Conservation (phyloP, 1,140 invertebrate genomes). For the Scaptodrosophila lebanonensis region DNA sequence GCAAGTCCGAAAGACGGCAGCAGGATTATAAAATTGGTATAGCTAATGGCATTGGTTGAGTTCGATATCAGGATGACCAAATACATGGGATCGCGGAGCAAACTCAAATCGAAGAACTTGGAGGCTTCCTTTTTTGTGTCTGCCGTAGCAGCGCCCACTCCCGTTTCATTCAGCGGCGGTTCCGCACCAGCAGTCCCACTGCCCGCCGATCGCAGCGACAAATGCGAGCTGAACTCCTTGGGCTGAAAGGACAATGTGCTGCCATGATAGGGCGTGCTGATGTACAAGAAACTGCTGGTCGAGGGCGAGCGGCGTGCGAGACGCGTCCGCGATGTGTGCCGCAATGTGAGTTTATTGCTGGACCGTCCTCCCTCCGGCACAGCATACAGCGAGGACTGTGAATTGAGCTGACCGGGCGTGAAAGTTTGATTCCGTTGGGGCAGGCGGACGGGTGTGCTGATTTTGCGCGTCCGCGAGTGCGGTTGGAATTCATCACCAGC, state of each 20-base stretch:
- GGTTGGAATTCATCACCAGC: slow-evolving; percentile 62
- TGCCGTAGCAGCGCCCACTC: slow-evolving; percentile 23
- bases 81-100: slow-evolving; percentile 88
- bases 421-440: slow-evolving; percentile 77
- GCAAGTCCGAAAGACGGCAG: slow-evolving; percentile 85
- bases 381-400: slow-evolving; percentile 80
- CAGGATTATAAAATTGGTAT: slow-evolving; percentile 90
- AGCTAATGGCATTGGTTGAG: slow-evolving; percentile 89
- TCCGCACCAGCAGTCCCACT: slow-evolving; percentile 43
- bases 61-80: slow-evolving; percentile 89
- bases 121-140: slow-evolving; percentile 58
- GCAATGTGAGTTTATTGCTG: slow-evolving; percentile 50
- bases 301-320: slow-evolving; percentile 83
- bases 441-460: slow-evolving; percentile 78
- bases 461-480: slow-evolving; percentile 77
- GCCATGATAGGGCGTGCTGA: slow-evolving; percentile 89
- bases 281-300: slow-evolving; percentile 88
- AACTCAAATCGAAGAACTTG: slow-evolving; percentile 86
- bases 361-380: slow-evolving; percentile 78
- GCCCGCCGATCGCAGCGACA: slow-evolving; percentile 83
- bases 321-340: slow-evolving; percentile 65
- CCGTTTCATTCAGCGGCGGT: slow-evolving; percentile 32
- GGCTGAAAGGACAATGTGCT: slow-evolving; percentile 88
- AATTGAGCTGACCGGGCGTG: slow-evolving; percentile 79
- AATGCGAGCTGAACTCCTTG: slow-evolving; percentile 86